phyloP scores from a whole-genome alignment of 2,797 vertebrate species.

The Cyprinodon diabolis region DNA sequence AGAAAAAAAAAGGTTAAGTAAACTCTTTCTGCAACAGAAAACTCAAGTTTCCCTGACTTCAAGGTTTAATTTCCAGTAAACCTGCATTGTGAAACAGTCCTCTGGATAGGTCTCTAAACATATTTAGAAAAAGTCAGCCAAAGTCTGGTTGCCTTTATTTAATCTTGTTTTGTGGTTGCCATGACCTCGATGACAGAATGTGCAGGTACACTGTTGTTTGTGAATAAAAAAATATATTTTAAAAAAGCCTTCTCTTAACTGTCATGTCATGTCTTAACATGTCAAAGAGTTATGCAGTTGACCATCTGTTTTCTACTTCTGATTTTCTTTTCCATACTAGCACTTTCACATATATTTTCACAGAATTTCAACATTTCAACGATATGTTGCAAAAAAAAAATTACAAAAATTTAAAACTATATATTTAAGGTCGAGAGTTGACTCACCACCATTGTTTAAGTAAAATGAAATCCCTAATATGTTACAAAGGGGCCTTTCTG shows the following conservation, averaged over 20 bases:
- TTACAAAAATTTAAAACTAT: background rate
- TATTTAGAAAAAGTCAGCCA: too few relatives aligned
- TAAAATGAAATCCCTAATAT: background rate
- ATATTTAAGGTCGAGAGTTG: background rate
- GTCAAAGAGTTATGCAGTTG: background rate
- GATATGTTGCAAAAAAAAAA: slow-evolving; percentile 11
- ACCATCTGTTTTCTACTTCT: background rate
- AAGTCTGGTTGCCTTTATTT: too few relatives aligned
- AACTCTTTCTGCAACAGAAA: too few relatives aligned
- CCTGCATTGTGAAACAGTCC: too few relatives aligned
- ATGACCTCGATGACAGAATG: too few relatives aligned
- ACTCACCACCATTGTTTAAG: background rate
- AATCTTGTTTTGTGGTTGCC: too few relatives aligned
- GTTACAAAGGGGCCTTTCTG: background rate
- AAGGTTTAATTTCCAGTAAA: too few relatives aligned
- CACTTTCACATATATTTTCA: background rate
- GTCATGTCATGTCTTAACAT: background rate
- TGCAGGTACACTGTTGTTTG: background rate
- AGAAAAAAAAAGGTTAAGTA: too few relatives aligned
- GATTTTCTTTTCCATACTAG: background rate
- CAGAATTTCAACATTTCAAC: slow-evolving; percentile 17
- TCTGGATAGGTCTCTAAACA: too few relatives aligned
- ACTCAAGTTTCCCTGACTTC: too few relatives aligned
- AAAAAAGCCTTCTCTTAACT: background rate
- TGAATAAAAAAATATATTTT: background rate